phyloP scores from a whole-genome alignment of 1,140 invertebrate species.

The Gonatopus flavifemur region DNA sequence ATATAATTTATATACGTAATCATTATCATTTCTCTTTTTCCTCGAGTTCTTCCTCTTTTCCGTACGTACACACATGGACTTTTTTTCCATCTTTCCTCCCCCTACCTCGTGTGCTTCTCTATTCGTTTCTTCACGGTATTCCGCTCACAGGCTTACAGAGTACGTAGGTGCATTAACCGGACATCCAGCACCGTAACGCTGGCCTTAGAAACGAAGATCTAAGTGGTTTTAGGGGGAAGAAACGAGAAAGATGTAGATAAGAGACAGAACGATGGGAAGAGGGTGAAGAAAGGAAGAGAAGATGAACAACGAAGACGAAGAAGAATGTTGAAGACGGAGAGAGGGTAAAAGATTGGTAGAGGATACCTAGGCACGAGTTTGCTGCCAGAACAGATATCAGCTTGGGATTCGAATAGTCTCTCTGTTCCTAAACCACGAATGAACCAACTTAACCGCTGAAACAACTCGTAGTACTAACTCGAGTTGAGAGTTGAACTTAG shows the following conservation, averaged over 20 bases:
- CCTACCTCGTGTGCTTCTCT: constrained; percentile 15
- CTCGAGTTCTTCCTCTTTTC: too few relatives aligned
- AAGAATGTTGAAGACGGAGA: too few relatives aligned
- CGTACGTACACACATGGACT: too few relatives aligned
- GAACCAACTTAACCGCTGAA: too few relatives aligned
- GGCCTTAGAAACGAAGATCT: constrained; percentile 28
- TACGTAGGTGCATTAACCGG: constrained; percentile 54
- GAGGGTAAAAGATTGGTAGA: too few relatives aligned
- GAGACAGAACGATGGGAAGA: background rate
- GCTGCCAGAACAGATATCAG: constrained; percentile 31
- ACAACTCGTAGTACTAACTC: background rate
- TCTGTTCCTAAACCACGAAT: constrained; percentile 18
- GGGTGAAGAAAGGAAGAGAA: background rate
- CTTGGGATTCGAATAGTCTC: constrained; percentile 30
- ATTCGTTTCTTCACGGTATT: constrained; percentile 27
- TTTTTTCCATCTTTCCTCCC: constrained; percentile 18
- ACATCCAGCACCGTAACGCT: constrained; percentile 51
- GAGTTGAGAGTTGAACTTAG: background rate
- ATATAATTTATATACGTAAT: too few relatives aligned
- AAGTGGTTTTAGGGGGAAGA: constrained; percentile 9
- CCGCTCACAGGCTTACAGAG: constrained; percentile 33
- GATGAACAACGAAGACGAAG: constrained; percentile 7
- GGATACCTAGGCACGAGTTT: constrained; percentile 23
- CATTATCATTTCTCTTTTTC: too few relatives aligned
- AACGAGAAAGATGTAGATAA: background rate